These are phyloP conservation scores for Acanthococcus lagerstroemiae DNA, from an alignment of 2,888 invertebrate species.

Conservation along the genomic window DNA sequence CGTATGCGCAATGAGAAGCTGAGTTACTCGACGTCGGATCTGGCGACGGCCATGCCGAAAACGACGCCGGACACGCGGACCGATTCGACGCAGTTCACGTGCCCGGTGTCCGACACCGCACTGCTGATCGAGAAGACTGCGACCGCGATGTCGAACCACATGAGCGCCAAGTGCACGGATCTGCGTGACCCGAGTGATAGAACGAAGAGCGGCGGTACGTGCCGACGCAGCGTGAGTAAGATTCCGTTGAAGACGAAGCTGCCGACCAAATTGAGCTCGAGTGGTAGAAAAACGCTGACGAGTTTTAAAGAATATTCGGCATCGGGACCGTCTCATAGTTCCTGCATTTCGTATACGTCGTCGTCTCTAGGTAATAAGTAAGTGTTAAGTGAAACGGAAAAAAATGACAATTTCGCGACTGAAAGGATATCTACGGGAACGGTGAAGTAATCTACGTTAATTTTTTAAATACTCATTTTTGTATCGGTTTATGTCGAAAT, in stretches of 20 bases:
- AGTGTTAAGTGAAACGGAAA: too few relatives aligned
- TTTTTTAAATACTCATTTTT: not conserved
- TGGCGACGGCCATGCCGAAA: not conserved
- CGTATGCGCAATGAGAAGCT: constrained; percentile 34
- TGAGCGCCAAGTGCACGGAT: constrained; percentile 10
- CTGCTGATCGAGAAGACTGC: not conserved
- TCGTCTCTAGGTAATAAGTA: constrained; percentile 23
- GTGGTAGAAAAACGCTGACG: constrained; percentile 8
- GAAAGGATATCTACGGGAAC: not conserved
- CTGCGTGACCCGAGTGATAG: constrained; percentile 14
- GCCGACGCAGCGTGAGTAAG: constrained; percentile 6
- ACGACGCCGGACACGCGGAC: not conserved
- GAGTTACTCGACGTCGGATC: constrained; percentile 18
- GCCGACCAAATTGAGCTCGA: constrained; percentile 5
- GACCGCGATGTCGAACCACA: not conserved
- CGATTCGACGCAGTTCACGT: not conserved
- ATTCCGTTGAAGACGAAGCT: constrained; percentile 20
- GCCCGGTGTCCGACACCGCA: constrained; percentile 4
- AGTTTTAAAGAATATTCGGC: constrained; percentile 24
- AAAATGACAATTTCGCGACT: too few relatives aligned
- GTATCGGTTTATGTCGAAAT: not conserved
- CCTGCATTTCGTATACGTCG: constrained; percentile 24
- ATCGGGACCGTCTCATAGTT: constrained; percentile 16
- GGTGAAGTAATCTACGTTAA: not conserved
- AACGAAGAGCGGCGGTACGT: not conserved